Evolutionary conservation across 30 jellyfish, hydroid and myxozoan genomes (phyloP).

Genomic region (Aurelia sp.): DNA sequence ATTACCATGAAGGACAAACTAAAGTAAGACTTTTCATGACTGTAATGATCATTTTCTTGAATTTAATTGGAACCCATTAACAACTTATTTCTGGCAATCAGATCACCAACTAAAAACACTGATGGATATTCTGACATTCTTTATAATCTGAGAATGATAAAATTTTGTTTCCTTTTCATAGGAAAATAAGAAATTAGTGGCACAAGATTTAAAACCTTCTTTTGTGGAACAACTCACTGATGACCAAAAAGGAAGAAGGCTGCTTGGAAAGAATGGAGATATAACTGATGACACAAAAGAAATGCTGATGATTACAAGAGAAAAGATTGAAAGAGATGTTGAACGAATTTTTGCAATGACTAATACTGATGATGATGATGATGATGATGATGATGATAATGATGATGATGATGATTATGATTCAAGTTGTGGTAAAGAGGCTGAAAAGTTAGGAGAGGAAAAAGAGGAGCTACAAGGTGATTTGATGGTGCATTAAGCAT

Average conservation of each 20-base stretch:
- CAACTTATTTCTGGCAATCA: no score
- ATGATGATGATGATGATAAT: constrained; percentile 15
- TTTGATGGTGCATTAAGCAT: no score
- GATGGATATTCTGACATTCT: no score
- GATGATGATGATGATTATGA: constrained; percentile 11
- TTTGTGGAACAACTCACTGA: constrained; percentile 11
- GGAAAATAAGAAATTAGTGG: background rate
- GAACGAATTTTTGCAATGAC: constrained; percentile 35
- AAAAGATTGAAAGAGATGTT: constrained; percentile 22
- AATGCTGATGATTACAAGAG: constrained; percentile 11
- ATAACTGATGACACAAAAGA: background rate
- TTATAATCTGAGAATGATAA: no score
- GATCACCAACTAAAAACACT: no score
- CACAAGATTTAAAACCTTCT: background rate
- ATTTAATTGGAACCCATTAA: no score
- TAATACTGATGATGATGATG: constrained; percentile 14
- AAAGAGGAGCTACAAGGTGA: no score
- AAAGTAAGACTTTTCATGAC: constrained; percentile 4
- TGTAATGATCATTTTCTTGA: background rate
- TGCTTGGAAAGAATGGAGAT: background rate
- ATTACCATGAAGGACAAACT: constrained; percentile 11
- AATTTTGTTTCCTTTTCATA: background rate
- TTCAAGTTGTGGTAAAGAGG: background rate
- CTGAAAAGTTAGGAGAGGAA: background rate
- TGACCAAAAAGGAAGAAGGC: constrained; percentile 33